Evolutionary conservation across 2,888 invertebrate species (phyloP).

Genomic region (Ditylenchus weischeri): DNA sequence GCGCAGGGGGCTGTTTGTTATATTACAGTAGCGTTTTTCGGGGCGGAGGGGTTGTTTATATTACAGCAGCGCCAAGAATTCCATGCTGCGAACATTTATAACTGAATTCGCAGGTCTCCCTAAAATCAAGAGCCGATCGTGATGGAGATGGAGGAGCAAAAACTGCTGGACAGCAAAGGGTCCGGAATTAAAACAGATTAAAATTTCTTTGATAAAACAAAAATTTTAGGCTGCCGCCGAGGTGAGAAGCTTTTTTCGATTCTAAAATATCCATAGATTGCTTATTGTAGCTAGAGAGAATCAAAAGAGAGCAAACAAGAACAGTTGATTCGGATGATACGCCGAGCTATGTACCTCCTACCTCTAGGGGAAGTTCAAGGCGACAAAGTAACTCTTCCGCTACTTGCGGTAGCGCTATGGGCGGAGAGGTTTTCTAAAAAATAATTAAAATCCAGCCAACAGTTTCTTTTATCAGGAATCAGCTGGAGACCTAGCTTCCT

Average conservation of each 20-base stretch:
- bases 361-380: slow-evolving; percentile 15
- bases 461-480: no score
- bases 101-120: slow-evolving; percentile 31
- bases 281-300: slow-evolving; percentile 40
- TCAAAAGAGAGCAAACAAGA: slow-evolving; percentile 47
- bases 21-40: no score
- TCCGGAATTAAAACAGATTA: slow-evolving; percentile 37
- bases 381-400: slow-evolving; percentile 17
- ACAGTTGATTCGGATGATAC: slow-evolving; percentile 11
- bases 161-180: slow-evolving; percentile 53
- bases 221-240: no score
- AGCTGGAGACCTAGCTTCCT: no score
- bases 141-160: slow-evolving; percentile 43
- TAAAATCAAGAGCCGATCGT: slow-evolving; percentile 38
- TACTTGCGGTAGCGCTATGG: neutral
- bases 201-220: slow-evolving; percentile 32
- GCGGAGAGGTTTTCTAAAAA: slow-evolving; percentile 15
- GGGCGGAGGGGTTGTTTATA: no score
- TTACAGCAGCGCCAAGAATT: no score
- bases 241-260: neutral
- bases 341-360: neutral
- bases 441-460: slow-evolving; percentile 12
- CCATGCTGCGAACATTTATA: neutral
- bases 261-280: neutral
- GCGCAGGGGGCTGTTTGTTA: no score